Percentiles rank a stretch among this genome's conserved stretches.
These are phyloP conservation scores for Leptopilina clavipes DNA, from an alignment of 1,140 invertebrate species.

Conservation along the genomic window DNA sequence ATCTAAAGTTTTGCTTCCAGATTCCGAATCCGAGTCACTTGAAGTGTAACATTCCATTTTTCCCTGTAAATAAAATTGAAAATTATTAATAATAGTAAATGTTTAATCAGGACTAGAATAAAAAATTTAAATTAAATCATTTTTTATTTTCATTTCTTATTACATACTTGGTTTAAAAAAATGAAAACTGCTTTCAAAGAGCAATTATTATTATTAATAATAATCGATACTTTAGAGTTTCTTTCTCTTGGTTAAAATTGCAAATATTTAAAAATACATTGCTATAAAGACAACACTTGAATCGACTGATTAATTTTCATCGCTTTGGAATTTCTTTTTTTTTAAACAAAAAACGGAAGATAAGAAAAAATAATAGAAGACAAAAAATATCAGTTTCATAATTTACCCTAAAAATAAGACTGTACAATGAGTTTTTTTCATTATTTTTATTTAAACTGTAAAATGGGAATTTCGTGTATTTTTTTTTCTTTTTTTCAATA, in stretches of 20 bases:
- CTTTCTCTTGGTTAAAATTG: too few species aligned
- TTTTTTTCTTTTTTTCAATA: not conserved
- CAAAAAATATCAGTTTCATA: not conserved
- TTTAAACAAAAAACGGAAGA: not conserved
- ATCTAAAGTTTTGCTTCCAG: conserved; percentile 80
- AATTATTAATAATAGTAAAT: too few species aligned
- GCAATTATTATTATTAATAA: too few species aligned
- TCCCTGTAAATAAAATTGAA: conserved; percentile 14
- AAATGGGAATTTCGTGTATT: not conserved
- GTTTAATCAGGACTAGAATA: too few species aligned
- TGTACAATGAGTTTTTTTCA: not conserved
- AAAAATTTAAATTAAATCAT: not conserved
- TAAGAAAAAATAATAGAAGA: not conserved
- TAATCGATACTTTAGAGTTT: too few species aligned
- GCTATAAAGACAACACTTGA: not conserved
- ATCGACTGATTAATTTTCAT: not conserved
- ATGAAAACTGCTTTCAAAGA: too few species aligned
- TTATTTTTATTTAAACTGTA: not conserved
- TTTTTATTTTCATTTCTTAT: not conserved
- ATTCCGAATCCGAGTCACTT: conserved; percentile 86
- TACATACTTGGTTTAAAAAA: not conserved
- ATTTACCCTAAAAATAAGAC: not conserved
- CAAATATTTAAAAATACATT: not conserved
- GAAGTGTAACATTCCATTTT: conserved; percentile 85
- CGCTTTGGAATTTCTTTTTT: not conserved